Conservation (phyloP, 92 coral and sea anemone species). For the Bergia puertoricense region DNA sequence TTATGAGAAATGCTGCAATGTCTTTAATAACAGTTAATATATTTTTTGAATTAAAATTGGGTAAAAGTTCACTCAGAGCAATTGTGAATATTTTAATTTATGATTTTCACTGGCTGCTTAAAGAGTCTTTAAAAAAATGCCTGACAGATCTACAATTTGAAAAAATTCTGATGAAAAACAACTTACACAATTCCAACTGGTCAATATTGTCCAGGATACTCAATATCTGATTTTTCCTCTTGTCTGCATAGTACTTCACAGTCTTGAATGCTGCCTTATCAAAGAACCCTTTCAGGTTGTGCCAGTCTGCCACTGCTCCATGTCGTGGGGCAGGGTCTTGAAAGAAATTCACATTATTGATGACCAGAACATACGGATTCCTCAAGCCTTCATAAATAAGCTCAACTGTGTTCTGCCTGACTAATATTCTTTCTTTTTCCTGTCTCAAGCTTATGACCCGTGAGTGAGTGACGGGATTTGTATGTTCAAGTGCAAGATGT, state of each 20-base stretch:
- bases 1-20: too few species aligned
- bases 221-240: slow-evolving; percentile 53
- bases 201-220: slow-evolving; percentile 48
- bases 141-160: background rate
- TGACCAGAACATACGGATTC: slow-evolving; percentile 81
- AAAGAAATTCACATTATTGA: slow-evolving; percentile 78
- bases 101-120: background rate
- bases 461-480: background rate
- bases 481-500: background rate
- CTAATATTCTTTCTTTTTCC: background rate
- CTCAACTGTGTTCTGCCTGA: slow-evolving; percentile 23
- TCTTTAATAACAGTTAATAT: too few species aligned
- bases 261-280: slow-evolving; percentile 66
- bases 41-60: too few species aligned
- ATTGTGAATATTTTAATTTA: background rate
- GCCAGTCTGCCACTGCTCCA: slow-evolving; percentile 66
- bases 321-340: slow-evolving; percentile 61
- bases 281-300: slow-evolving; percentile 60
- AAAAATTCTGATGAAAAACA: too few species aligned
- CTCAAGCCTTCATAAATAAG: slow-evolving; percentile 66
- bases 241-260: slow-evolving; percentile 44
- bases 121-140: background rate
- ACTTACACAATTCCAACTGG: slow-evolving; percentile 21
- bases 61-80: too few species aligned
- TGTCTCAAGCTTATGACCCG: slow-evolving; percentile 5